Base-by-base conservation (phyloP, 2,797 vertebrate species). In the Myripristis jacobus region DNA sequence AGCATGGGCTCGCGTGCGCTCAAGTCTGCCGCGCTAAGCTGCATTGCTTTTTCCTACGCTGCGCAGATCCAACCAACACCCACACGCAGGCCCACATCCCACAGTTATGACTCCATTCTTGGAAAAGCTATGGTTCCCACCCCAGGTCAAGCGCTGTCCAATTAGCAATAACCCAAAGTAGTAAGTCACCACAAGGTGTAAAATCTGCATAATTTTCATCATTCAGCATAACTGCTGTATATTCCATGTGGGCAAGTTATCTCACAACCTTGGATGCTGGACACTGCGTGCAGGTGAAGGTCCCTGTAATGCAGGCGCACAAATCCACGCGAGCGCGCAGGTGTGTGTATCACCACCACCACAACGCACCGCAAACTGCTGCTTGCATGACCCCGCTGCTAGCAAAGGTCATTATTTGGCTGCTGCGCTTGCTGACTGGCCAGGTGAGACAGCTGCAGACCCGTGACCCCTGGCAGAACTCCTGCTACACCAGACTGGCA, bases 281-380 rank as follows among this genome's bases (percentile, higher is more conserved):
- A 91, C 94, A 83, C 21, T 95, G 94, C 84, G 94, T 87, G 94
- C 93, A 94, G 94, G 94, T 95, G 94, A 95, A 93, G 95, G 96
- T 97, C 96, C 98, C 97, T 99, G 98, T 96, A 99, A 99, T 95
- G 98, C 97, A 84, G 91, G 97, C 97, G 97, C 97, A 92, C 95
- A 96, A 85, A 91, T 81, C 94, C 77, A 89, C 87, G 90, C 86
- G 0, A 66, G 88, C 79, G 79, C 83, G 79, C 63, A 55, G 73
- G 84, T 71, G 78, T 58, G 79, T 61, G 74, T 81, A 18, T 41
- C 62, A 76, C 70, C 83, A 76, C 70, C 83, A 86, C 82, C 69
- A 83, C 85, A 87, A 63, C 67, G 80, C 79, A 74, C 79, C 76
- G 66, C 69, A 57, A 59, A 50, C 65, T 50, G 85, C 83, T 0